Evolutionary conservation across 2,113 vertebrate genomes (phyloP), one percentile per base, ranked within the genome.

Genomic region (Seriola rivoliana): DNA sequence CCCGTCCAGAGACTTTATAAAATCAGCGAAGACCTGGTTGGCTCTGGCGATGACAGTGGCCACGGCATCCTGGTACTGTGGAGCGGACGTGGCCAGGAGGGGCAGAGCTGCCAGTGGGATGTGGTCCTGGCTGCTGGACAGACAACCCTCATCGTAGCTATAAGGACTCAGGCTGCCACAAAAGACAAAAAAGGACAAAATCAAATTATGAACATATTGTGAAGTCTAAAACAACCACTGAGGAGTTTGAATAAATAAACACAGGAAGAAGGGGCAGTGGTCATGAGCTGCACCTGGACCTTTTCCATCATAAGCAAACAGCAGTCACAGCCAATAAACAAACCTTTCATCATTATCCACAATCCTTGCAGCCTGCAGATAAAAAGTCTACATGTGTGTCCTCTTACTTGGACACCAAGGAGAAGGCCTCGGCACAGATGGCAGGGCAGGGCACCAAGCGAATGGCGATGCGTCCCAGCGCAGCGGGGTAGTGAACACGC

Each of bases 371-470:
- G 68, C 54, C 4, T 52, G 57, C 55, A 71, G 44, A 65, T 34
- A 66, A 44, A 72, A 44, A 34, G 10, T 66, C 16, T 66, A 38
- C 13, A 21, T 73, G 54, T 58, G 70, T 44, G 34, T 65, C 38
- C 29, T 74, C 90, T 92, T 81, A 99, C 98, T 97, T 97, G 88
- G 98, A 99, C 76, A 99, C 97, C 21, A 99, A 95, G 1, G 97
- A 97, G 89, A 99, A 99, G 1, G 97, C 97, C 58, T 99, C 98
- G 0, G 97, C 95, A 78, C 98, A 99, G 94, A 99, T 96, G 85
- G 98, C 96, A 1, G 98, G 98, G 90, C 98, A 99, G 81, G 98
- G 97, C 46, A 99, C 98, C 59, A 99, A 93, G 86, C 95, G 97
- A 93, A 99, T 95, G 93, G 97, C 97, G 4, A 99, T 96, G 91